phyloP scores from a whole-genome alignment of 2,113 vertebrate species.

The Pseudorasbora parva region DNA sequence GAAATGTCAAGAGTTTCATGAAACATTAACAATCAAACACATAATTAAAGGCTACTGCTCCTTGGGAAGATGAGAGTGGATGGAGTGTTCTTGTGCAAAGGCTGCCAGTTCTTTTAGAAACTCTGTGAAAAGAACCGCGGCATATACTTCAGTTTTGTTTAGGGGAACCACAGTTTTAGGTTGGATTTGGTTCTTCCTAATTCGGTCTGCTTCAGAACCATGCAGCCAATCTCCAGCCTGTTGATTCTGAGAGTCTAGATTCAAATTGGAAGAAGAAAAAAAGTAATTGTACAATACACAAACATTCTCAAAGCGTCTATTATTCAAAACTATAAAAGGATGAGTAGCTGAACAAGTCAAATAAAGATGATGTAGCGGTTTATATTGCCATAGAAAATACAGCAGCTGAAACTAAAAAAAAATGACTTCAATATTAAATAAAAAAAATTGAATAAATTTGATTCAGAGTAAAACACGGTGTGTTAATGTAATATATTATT shows the following conservation, averaged over 20 bases:
- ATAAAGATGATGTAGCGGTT: neutral
- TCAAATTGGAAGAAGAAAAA: neutral
- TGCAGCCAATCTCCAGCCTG: constrained; percentile 65
- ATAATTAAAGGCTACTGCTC: constrained; percentile 75
- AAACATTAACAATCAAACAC: neutral
- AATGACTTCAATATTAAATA: neutral
- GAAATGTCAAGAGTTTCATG: constrained; percentile 10
- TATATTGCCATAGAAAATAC: neutral
- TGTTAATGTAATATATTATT: too few species aligned
- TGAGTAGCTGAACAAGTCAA: neutral
- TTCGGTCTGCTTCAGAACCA: constrained; percentile 67
- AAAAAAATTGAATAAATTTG: too few species aligned
- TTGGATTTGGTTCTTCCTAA: constrained; percentile 73
- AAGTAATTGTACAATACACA: neutral
- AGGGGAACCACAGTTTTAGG: constrained; percentile 77
- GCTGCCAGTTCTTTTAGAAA: constrained; percentile 97
- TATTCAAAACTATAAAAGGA: neutral
- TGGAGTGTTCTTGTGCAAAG: constrained; percentile 93
- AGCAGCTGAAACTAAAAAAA: neutral
- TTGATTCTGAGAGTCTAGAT: constrained; percentile 63
- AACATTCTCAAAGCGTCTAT: neutral
- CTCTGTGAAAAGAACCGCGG: constrained; percentile 91
- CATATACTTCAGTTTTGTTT: constrained; percentile 83
- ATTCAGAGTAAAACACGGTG: too few species aligned
- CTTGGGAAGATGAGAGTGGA: constrained; percentile 84